A percentile compares a stretch with the other conserved stretches of the same genome.
phyloP scores from a whole-genome alignment of 2,888 invertebrate genomes.

The Gymnoscelis rufifasciata region DNA sequence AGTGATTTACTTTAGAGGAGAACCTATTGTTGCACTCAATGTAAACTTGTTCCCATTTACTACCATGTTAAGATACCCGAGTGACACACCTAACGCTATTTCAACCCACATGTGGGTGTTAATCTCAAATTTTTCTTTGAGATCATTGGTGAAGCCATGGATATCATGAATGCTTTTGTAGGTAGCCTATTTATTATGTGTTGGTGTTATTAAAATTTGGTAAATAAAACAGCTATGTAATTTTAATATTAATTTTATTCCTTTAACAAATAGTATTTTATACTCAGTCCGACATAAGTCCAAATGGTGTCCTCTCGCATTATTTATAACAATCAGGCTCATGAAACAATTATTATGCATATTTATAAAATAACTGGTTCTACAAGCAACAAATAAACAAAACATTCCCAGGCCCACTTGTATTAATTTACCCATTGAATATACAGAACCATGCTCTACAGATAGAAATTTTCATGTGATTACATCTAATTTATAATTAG shows the following conservation, averaged over 20 bases:
- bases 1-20: constrained; percentile 63
- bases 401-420: constrained; percentile 1
- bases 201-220: constrained; percentile 4
- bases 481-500: background rate
- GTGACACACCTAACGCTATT: constrained; percentile 62
- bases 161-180: constrained; percentile 20
- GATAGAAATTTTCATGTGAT: no score
- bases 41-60: constrained; percentile 64
- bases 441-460: no score
- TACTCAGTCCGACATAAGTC: constrained; percentile 70
- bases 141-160: constrained; percentile 61
- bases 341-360: constrained; percentile 49
- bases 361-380: constrained; percentile 33
- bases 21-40: constrained; percentile 63
- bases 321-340: constrained; percentile 51
- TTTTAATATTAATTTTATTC: constrained; percentile 57
- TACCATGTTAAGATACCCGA: constrained; percentile 61
- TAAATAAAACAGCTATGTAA: constrained; percentile 21
- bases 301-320: constrained; percentile 59
- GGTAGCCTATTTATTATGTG: background rate
- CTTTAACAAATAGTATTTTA: constrained; percentile 71
- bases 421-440: background rate
- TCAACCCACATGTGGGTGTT: constrained; percentile 71
- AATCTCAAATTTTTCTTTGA: constrained; percentile 65
- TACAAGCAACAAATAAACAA: constrained; percentile 12